Evolutionary conservation across 2,113 vertebrate species (phyloP), one percentile per base, ranked within the genome.

Genomic region (Bubalus kerabau): DNA sequence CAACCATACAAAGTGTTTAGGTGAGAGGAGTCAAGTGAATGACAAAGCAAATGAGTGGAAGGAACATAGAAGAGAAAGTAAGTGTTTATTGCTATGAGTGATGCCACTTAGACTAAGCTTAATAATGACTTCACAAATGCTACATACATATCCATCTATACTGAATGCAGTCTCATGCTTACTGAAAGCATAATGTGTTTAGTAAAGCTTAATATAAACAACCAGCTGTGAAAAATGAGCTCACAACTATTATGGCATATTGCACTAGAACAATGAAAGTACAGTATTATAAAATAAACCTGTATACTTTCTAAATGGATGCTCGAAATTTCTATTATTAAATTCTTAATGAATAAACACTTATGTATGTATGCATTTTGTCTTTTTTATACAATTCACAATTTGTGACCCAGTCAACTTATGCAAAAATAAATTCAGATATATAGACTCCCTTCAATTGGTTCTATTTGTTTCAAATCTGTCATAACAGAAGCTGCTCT

Each of bases 321-420:
- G 28, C 2, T 90, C 40, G 52, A 10, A 92, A 94, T 83, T 82
- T 87, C 85, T 90, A 10, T 32, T 57, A 93, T 36, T 62, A 95
- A 95, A 94, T 83, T 86, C 24, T 94, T 74, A 76, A 54, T 93
- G n/a, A 91, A 60, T 86, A 94, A 88, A 74, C 11, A 81, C 57
- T 57, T 89, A 3, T 82, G 15, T 95, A 1, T 7, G 1, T 93
- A 13, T 93, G 32, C 21, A 78, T 83, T 96, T 95, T 57, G 23
- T 84, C 30, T 36, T 76, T 88, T 88, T 86, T 21, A 84, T 81
- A 83, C 30, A 95, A 13, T 21, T 94, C 71, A 82, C 54, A 90
- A 60, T 87, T 90, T 95, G 32, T 89, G 48, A 91, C 67, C 40
- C 32, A 81, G 36, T 64, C 23, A 95, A 85, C 23, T 88, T 95